Percentiles rank a stretch among this genome's conserved stretches.
Evolutionary conservation across 2,113 vertebrate species (phyloP).

Genomic region (Cebus imitator): DNA sequence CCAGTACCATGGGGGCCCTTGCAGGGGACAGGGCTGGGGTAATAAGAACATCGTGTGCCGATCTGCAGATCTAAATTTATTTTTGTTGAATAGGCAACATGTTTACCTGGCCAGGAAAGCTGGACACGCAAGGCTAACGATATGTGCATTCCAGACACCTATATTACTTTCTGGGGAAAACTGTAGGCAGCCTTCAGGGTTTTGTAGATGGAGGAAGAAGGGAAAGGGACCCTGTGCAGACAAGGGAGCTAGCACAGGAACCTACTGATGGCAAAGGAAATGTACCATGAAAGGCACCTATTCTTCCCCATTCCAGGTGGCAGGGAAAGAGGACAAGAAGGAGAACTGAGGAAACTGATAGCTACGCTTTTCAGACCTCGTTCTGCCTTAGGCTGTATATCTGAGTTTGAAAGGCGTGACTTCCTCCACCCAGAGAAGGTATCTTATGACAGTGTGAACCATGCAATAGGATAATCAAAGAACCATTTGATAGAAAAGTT

Average conservation of each 20-base stretch:
- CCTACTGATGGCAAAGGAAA: background rate
- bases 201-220: background rate
- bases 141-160: rapidly evolving
- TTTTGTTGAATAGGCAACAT: background rate
- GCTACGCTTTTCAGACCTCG: constrained; percentile 8
- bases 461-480: background rate
- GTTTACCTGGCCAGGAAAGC: background rate
- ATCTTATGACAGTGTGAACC: background rate
- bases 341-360: background rate
- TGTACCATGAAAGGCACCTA: rapidly evolving
- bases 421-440: constrained; percentile 22
- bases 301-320: constrained; percentile 32
- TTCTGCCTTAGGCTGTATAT: background rate
- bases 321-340: constrained; percentile 4
- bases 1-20: background rate
- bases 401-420: constrained; percentile 56
- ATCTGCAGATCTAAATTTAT: background rate
- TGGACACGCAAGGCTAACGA: background rate
- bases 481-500: background rate
- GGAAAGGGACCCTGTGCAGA: background rate
- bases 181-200: background rate
- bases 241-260: background rate
- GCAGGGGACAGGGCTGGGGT: background rate
- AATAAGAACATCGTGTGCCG: background rate
- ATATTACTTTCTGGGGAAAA: background rate